These are phyloP conservation scores for Laothoe populi DNA, from an alignment of 2,888 invertebrate species.

Conservation along the genomic window DNA sequence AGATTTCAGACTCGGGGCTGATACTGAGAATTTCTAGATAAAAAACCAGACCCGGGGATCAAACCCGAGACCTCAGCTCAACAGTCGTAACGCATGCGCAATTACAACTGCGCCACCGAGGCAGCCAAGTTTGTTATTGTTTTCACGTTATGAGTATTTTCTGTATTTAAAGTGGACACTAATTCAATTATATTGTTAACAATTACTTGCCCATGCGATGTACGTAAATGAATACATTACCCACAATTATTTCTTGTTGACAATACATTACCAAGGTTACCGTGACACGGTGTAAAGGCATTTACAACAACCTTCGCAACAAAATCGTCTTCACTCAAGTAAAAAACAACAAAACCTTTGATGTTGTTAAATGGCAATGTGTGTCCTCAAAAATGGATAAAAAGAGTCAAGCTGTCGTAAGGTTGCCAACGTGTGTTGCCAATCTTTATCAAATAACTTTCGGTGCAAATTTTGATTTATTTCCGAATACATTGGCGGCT, in stretches of 20 bases:
- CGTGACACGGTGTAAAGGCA: constrained; percentile 38
- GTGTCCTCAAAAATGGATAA: constrained; percentile 65
- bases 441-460: constrained; percentile 40
- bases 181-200: constrained; percentile 12
- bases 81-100: too few relatives aligned
- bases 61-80: too few relatives aligned
- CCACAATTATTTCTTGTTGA: constrained; percentile 37
- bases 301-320: constrained; percentile 35
- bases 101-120: too few relatives aligned
- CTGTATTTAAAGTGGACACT: constrained; percentile 17
- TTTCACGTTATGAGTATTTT: constrained; percentile 11
- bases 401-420: constrained; percentile 57
- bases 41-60: too few relatives aligned
- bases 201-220: constrained; percentile 13
- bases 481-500: constrained; percentile 34
- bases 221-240: constrained; percentile 18
- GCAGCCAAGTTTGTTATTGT: background rate
- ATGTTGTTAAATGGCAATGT: constrained; percentile 69
- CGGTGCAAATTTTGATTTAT: constrained; percentile 25
- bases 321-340: constrained; percentile 41
- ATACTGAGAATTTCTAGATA: too few relatives aligned
- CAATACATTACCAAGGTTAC: constrained; percentile 42
- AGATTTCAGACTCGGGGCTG: too few relatives aligned
- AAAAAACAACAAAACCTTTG: constrained; percentile 60
- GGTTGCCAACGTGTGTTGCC: constrained; percentile 57